Evolutionary conservation across 1,140 invertebrate species (phyloP), one percentile per base, ranked within the genome.

Genomic region (Hyles vespertilio): DNA sequence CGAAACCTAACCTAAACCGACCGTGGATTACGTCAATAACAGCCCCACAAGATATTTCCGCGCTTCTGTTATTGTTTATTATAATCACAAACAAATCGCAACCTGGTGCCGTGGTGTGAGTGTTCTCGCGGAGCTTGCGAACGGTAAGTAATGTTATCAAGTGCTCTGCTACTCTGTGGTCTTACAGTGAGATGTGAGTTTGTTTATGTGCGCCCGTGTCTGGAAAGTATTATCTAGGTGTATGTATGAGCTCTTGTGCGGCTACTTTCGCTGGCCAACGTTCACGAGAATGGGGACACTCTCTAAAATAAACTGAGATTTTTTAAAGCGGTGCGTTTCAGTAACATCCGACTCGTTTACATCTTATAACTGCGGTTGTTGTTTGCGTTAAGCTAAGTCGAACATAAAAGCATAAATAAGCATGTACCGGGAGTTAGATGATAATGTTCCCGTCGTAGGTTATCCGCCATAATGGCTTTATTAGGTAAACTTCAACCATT

Each of bases 281-380:
- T 65, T 72, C 66, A 64, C 59, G 75, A 69, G 71, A 83, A 82
- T 77, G 80, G 74, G 81, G 80, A 74, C 79, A 85, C 72, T 76
- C 69, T 78, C 72, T 75, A 80, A 80, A 75, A 83, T 80, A 81
- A 79, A 69, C 72, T 61, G 58, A 63, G 69, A 71, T 82, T 82
- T 84, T 22, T 84, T 81, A 77, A 68, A 65, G 67, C 69, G 65
- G 54, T 22, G 57, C 54, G 67, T 69, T 77, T 69, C 67, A 72
- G 69, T 59, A 58, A 63, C 65, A 63, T 67, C 59, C 60, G 63
- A 67, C 59, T 61, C 49, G 55, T 45, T 58, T 65, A 64, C 56
- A 66, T 40, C n/a, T 50, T 55, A 58, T 56, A 67, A 67, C 69
- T 74, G 72, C 60, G 67, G 65, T 70, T 72, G 67, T 56, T 67